Evolutionary conservation across 2,888 invertebrate species (phyloP).

Genomic region (Gasteruption jaculator): DNA sequence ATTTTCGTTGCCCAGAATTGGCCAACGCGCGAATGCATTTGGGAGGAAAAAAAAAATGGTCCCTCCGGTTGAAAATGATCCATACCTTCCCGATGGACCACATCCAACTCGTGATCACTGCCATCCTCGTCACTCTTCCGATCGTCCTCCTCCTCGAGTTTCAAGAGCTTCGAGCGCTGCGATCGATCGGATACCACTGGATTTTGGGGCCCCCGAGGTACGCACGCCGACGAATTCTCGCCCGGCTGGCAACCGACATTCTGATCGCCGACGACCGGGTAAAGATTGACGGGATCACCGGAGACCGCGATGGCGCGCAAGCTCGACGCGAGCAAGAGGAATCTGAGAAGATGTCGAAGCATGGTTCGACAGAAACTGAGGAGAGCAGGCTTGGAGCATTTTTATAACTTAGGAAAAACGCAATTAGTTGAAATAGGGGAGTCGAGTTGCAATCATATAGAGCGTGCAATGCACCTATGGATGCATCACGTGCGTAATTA

Average conservation of each 20-base stretch:
- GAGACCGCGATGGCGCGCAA: slow-evolving; percentile 21
- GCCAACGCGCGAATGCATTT: slow-evolving; percentile 11
- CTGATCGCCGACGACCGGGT: background rate
- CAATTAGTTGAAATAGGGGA: slow-evolving; percentile 29
- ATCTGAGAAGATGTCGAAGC: slow-evolving; percentile 38
- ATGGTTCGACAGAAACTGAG: slow-evolving; percentile 42
- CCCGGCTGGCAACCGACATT: slow-evolving; percentile 1
- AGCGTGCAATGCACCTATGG: slow-evolving; percentile 48
- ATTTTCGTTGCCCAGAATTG: too few species aligned
- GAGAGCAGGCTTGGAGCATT: slow-evolving; percentile 29
- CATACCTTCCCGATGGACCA: background rate
- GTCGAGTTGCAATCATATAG: slow-evolving; percentile 42
- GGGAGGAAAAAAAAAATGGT: too few species aligned
- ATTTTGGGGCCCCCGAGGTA: background rate
- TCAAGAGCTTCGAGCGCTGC: slow-evolving; percentile 1
- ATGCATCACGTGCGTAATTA: slow-evolving; percentile 36
- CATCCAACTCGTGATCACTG: slow-evolving; percentile 16
- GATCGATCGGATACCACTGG: background rate
- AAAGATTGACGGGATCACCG: slow-evolving; percentile 19
- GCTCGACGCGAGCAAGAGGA: slow-evolving; percentile 24
- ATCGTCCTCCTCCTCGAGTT: slow-evolving; percentile 1
- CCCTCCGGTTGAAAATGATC: too few species aligned
- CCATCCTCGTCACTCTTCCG: background rate
- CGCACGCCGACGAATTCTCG: slow-evolving; percentile 2
- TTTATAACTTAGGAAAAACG: slow-evolving; percentile 39